Evolutionary conservation across 2,113 vertebrate species (phyloP), one percentile per base, ranked within the genome.

Genomic region (Rhinolophus ferrumequinum): DNA sequence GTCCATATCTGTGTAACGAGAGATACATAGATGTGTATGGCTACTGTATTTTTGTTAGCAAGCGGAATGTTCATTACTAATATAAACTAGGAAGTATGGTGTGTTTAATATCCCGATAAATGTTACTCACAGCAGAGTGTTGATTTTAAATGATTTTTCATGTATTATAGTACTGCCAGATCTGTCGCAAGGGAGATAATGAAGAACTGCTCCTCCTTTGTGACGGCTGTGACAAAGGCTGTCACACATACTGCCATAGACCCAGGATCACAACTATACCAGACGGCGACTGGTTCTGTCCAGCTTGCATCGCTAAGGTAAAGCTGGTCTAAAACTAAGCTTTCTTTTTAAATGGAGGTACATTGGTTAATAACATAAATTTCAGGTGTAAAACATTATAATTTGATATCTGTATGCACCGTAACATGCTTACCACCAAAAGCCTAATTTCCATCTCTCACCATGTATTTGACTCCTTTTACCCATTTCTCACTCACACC

Each of bases 261-360:
- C 99, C 99, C 98, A 99, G 99, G 98, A 99, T 99, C 98, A 99
- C 99, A 75, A 98, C 98, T 86, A 99, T 99, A 96, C 99, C 99
- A 3, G 99, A 99, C 82, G 99, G 99, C 86, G 99, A 99, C 98
- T 99, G 99, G 99, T 99, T 99, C 98, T 99, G 99, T 98, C 99
- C 99, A 26, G 99, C 99, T 97, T 99, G 99, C 98, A 99, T 99
- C 97, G 99, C 99, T 90, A 99, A 99, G 99, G 99, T 99, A 99
- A 98, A 83, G 18, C 2, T 84, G 16, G 82, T 77, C 18, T 56
- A 72, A 58, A 81, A 66, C 35, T 70, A 47, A 47, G 15, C 35
- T 69, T 77, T 64, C 60, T 56, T 82, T 72, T 70, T 67, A 15
- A 44, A 58, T 87, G 44, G 35, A 60, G 70, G 52, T 88, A 44